Evolutionary conservation across 2,888 invertebrate genomes (phyloP), one percentile per base, ranked within the genome.

Genomic region (Zaprionus bogoriensis): DNA sequence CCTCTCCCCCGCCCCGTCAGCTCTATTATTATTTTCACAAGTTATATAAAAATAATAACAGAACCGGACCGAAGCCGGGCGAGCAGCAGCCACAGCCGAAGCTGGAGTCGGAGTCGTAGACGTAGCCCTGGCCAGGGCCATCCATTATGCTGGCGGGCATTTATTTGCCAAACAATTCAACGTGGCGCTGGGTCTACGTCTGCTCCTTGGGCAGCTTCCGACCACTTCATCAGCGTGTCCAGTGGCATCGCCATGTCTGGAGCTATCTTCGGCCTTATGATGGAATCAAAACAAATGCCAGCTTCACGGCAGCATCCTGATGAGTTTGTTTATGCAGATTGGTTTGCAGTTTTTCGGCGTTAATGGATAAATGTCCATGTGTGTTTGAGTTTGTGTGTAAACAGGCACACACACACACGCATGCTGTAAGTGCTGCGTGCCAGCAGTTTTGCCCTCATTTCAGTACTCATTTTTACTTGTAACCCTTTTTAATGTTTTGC

Each of bases 121-220:
- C n/a, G n/a, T n/a, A 63, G 41, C 76, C 62, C 57, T 47, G 63
- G 45, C 70, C 71, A 67, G 46, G 58, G 61, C 76, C 88, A 88
- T 90, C 79, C 86, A 89, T 87, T 87, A 89, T 85, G 84, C 89
- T 86, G 74, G 55, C 77, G 88, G 89, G 87, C 80, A 80, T 89
- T 82, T 89, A 85, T 89, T 89, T 88, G 74, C 75, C 74, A 85
- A 84, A 82, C 86, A 87, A 87, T 82, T 87, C 87, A 87, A 59
- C 72, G 61, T 36, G 81, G 60, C 58, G 54, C 48, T 45, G 55
- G 68, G 54, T 32, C 59, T 52, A 23, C 47, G 60, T 67, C 78
- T 63, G 77, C 82, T 87, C 66, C 80, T 80, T 77, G 71, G 82
- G 39, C 71, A 66, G 44, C 67, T 53, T 60, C 87, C n/a, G 84